Percentiles rank a stretch among this genome's conserved stretches.
Conservation (phyloP, 2,113 vertebrate genomes). For the Athene noctua region DNA sequence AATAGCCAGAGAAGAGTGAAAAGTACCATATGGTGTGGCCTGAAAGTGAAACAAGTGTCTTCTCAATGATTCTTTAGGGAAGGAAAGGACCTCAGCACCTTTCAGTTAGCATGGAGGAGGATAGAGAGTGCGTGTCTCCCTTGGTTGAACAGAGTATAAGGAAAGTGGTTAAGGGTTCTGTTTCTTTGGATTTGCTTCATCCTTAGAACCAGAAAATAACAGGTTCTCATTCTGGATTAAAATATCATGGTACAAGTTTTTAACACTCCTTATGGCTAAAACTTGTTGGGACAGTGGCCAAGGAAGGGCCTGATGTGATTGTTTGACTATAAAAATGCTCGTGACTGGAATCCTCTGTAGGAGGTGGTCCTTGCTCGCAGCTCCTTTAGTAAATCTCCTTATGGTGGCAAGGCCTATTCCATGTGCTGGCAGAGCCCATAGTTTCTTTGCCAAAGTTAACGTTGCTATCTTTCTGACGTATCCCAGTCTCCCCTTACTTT, state of each 20-base stretch:
- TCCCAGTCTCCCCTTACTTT: background rate
- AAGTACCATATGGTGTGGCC: background rate
- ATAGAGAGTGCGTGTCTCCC: background rate
- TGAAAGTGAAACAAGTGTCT: background rate
- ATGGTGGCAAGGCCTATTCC: background rate
- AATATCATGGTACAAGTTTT: background rate
- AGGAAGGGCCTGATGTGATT: background rate
- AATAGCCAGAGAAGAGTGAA: background rate
- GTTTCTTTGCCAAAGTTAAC: background rate
- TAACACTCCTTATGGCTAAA: background rate
- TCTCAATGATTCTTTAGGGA: background rate
- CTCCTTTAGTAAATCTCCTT: background rate
- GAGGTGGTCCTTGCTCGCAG: background rate
- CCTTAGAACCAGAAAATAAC: background rate
- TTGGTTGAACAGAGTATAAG: background rate
- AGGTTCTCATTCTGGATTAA: background rate
- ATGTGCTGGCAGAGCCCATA: background rate
- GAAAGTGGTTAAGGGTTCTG: background rate
- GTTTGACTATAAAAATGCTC: background rate
- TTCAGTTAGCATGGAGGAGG: background rate
- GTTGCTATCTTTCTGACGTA: background rate
- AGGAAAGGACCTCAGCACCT: background rate
- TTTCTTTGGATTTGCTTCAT: background rate
- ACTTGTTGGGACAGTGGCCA: background rate
- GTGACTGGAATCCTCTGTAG: background rate